These are phyloP conservation scores for Chauna torquata DNA, from an alignment of 2,113 vertebrate species.

Conservation along the genomic window DNA sequence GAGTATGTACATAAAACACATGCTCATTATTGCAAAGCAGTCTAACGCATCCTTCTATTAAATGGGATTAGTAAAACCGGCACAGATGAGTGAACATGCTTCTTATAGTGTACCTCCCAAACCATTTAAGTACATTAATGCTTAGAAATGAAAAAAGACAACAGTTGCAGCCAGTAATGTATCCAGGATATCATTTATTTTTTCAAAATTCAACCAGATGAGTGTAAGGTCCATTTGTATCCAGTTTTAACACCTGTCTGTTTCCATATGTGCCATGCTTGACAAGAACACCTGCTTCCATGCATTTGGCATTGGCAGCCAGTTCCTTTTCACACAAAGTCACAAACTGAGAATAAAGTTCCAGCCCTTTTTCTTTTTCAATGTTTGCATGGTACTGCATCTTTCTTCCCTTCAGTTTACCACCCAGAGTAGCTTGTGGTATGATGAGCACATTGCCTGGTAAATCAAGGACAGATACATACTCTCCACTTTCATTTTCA, in stretches of 20 bases:
- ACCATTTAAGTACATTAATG: background rate
- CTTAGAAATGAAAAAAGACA: background rate
- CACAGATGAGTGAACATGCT: background rate
- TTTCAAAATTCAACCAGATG: conserved; percentile 92
- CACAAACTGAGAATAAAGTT: conserved; percentile 86
- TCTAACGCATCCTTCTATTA: background rate
- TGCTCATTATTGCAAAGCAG: background rate
- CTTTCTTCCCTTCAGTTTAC: conserved; percentile 83
- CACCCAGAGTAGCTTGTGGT: conserved; percentile 93
- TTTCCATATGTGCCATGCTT: conserved; percentile 91
- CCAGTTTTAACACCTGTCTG: conserved; percentile 89
- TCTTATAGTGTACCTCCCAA: background rate
- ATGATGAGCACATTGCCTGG: conserved; percentile 89
- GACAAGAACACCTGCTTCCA: conserved; percentile 71
- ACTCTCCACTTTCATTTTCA: conserved; percentile 84
- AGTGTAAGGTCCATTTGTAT: conserved; percentile 94
- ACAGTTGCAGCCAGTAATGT: background rate
- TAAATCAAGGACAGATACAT: conserved; percentile 85
- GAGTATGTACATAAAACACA: background rate
- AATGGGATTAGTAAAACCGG: background rate
- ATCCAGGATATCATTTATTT: background rate
- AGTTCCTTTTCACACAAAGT: conserved; percentile 84
- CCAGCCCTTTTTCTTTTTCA: conserved; percentile 86
- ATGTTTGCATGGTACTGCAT: conserved; percentile 96
- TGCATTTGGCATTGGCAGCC: conserved; percentile 69